Base-by-base conservation (phyloP, 2,113 vertebrate species). In the Mustela lutreola region DNA sequence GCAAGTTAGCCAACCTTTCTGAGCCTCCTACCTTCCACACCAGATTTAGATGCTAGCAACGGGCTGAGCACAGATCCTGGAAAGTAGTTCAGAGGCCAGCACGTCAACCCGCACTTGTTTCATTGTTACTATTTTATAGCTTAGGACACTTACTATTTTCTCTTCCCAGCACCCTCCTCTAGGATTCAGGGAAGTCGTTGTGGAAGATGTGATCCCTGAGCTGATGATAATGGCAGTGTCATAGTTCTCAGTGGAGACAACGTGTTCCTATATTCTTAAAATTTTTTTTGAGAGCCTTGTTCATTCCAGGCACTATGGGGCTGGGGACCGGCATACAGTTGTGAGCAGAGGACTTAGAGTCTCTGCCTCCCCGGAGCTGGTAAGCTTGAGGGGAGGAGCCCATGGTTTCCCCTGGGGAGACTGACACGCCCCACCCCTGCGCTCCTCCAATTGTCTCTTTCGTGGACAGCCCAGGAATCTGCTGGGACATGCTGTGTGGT, bases 391-490 rank as follows among this genome's bases (percentile, higher is more conserved):
- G 42, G 53, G 56, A 62, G 70, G 70, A 62, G 71, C 15, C 82
- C 14, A 0, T 26, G n/a, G 19, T 78, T 39, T 39, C 70, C 7
- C 48, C 18, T 93, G 39, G 28, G n/a, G 58, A 93, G 58, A 78
- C 18, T 31, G 36, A 53, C 11, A 50, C 14, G 12, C 0, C 50
- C 53, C 15, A 1, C 4, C 12, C 11, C 21, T 15, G 2, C 3
- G 16, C 15, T 91, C 33, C 45, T 67, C 76, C 76, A 91, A 2
- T 36, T 9, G 1, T 31, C 45, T 80, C 28, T 53, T 79, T 50
- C 39, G 45, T 91, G 60, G 24, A 53, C 60, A 67, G 16, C 18
- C 60, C 45, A 67, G 11, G 60, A 39, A 65, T 79, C 60, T 91
- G 22, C 75, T 4, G 1, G 45, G 45, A 50, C 33, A 53, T 80